A percentile compares a stretch with the other conserved stretches of the same genome.
Evolutionary conservation across 2,888 invertebrate species (phyloP).

Genomic region (Polyploca ridens): DNA sequence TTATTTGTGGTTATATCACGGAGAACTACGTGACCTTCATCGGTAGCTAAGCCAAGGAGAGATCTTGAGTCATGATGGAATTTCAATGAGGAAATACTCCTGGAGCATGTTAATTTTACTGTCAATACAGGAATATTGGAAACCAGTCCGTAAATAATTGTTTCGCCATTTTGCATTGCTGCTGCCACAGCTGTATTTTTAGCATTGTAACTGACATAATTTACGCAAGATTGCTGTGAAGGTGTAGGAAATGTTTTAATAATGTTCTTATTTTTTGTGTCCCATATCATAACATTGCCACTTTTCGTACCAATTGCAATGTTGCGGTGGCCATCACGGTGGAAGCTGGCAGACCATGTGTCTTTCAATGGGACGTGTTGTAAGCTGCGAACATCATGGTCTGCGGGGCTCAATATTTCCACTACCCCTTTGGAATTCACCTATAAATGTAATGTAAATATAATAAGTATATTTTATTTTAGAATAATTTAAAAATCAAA

Average conservation of each 20-base stretch:
- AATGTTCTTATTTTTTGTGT: conserved; percentile 76
- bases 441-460: conserved; percentile 51
- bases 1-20: conserved; percentile 76
- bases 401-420: conserved; percentile 73
- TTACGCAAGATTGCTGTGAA: conserved; percentile 66
- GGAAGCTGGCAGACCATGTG: conserved; percentile 77
- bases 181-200: conserved; percentile 79
- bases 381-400: conserved; percentile 72
- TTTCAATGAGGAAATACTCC: conserved; percentile 76
- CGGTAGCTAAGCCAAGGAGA: conserved; percentile 76
- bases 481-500: no score
- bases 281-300: conserved; percentile 80
- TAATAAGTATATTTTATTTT: not conserved
- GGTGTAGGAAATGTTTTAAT: conserved; percentile 75
- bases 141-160: conserved; percentile 76
- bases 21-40: conserved; percentile 77
- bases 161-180: conserved; percentile 78
- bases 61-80: conserved; percentile 78
- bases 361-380: conserved; percentile 77
- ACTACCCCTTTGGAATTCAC: conserved; percentile 75
- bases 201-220: conserved; percentile 74
- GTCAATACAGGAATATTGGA: conserved; percentile 77
- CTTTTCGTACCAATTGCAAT: conserved; percentile 75
- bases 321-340: conserved; percentile 75
- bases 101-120: conserved; percentile 70